These are phyloP conservation scores for Eleutherodactylus coqui DNA, from an alignment of 2,797 vertebrate species.

Conservation along the genomic window DNA sequence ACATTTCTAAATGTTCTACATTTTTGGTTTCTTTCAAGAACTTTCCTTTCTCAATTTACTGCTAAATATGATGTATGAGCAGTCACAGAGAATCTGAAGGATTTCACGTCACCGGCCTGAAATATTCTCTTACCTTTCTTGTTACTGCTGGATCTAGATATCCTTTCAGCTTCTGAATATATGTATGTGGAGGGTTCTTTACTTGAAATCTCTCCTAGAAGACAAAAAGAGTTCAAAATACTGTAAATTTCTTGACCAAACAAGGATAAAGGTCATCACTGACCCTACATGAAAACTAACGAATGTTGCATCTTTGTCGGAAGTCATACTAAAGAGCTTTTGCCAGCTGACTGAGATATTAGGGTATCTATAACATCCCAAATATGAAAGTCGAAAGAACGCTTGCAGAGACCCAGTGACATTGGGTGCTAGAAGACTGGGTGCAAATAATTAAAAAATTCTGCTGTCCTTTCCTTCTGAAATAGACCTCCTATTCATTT, in stretches of 20 bases:
- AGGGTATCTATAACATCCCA: no score
- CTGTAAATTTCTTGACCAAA: not conserved
- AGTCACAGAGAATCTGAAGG: not conserved
- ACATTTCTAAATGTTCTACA: conserved; percentile 23
- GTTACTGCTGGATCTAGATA: conserved; percentile 96
- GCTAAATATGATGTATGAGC: conserved; percentile 21
- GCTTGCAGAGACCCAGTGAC: no score
- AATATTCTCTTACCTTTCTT: conserved; percentile 86
- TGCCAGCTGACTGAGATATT: no score
- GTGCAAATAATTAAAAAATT: no score
- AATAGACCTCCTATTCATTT: no score
- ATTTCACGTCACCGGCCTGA: rapidly evolving
- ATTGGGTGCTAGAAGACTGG: no score
- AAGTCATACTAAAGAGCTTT: not conserved
- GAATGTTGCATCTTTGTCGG: not conserved
- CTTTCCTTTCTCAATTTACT: not conserved
- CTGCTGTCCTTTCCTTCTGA: no score
- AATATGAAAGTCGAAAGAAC: no score
- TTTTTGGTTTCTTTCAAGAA: not conserved
- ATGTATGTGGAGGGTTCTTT: conserved; percentile 97
- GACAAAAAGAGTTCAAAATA: conserved; percentile 36
- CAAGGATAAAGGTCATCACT: not conserved
- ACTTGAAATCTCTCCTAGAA: conserved; percentile 94
- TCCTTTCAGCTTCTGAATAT: conserved; percentile 94
- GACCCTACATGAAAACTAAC: not conserved